A percentile compares a stretch with the other conserved stretches of the same genome.
phyloP scores from a whole-genome alignment of 92 coral and sea anemone species.

The Zoanthus solanderi region DNA sequence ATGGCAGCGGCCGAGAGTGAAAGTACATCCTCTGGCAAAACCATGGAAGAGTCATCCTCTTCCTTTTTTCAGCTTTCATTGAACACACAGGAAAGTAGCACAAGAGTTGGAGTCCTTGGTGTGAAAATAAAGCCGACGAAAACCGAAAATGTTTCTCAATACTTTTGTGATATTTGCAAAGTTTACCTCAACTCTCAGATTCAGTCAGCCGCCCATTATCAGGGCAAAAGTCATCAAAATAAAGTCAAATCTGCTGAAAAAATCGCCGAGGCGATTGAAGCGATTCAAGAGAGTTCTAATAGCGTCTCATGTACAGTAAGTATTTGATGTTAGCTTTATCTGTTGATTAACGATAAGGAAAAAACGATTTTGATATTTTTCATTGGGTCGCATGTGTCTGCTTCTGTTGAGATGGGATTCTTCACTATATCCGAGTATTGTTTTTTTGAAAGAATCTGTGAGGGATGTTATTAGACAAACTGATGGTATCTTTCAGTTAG shows the following conservation, averaged over 20 bases:
- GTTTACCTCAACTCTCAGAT: constrained; percentile 76
- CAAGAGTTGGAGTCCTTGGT: constrained; percentile 27
- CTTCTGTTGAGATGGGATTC: no score
- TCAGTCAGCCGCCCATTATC: constrained; percentile 86
- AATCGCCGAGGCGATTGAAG: constrained; percentile 57
- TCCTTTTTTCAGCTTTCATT: constrained; percentile 31
- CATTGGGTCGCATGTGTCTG: no score
- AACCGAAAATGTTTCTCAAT: constrained; percentile 9
- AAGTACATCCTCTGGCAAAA: neutral
- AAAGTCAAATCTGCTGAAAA: constrained; percentile 69
- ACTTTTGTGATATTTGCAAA: constrained; percentile 81
- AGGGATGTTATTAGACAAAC: no score
- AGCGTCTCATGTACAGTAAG: neutral
- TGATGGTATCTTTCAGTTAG: no score
- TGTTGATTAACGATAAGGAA: no score
- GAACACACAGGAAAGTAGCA: neutral
- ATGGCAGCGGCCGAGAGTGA: neutral
- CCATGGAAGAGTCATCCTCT: neutral
- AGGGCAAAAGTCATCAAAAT: constrained; percentile 79
- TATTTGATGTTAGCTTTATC: neutral
- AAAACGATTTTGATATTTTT: no score
- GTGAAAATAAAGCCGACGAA: constrained; percentile 20
- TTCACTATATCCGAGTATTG: no score
- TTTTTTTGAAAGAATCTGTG: no score
- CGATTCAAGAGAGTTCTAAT: neutral